A percentile compares a stretch with the other conserved stretches of the same genome.
These are phyloP conservation scores for Ypsolopha scabrella DNA, from an alignment of 2,888 invertebrate genomes.

Conservation along the genomic window DNA sequence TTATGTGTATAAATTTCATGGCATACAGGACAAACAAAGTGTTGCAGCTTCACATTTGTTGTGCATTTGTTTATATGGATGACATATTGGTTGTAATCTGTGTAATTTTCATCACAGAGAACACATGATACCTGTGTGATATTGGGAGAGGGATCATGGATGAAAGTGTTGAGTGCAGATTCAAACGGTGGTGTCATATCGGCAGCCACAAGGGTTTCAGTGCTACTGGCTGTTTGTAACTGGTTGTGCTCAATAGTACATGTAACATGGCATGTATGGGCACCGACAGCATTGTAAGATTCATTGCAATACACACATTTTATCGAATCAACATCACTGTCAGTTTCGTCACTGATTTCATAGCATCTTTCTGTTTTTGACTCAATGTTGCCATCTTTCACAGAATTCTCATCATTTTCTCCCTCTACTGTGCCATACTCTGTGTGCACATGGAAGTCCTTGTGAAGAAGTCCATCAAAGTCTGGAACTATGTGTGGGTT, in stretches of 20 bases:
- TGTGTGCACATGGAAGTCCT: conserved; percentile 53
- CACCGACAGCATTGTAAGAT: conserved; percentile 44
- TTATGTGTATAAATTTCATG: conserved; percentile 57
- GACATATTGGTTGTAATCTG: conserved; percentile 49
- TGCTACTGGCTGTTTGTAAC: conserved; percentile 47
- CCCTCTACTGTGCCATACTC: conserved; percentile 37
- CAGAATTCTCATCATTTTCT: conserved; percentile 48
- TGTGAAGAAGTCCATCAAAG: conserved; percentile 26
- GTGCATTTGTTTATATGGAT: conserved; percentile 55
- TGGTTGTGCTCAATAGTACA: conserved; percentile 55
- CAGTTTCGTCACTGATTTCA: conserved; percentile 58
- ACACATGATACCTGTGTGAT: conserved; percentile 41
- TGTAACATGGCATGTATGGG: conserved; percentile 48
- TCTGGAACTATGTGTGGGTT: neutral
- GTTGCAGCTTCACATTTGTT: conserved; percentile 57
- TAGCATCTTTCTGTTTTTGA: conserved; percentile 16
- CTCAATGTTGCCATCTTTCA: conserved; percentile 29
- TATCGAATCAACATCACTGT: conserved; percentile 59
- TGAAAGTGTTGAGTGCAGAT: neutral
- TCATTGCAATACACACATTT: conserved; percentile 58
- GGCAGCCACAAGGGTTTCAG: conserved; percentile 54
- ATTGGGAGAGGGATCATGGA: neutral
- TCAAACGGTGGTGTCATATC: conserved; percentile 16
- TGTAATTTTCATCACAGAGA: conserved; percentile 52
- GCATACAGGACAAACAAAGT: conserved; percentile 56